A percentile compares a stretch with the other conserved stretches of the same genome.
Conservation (phyloP, 2,888 invertebrate genomes). For the Fragum sueziense region DNA sequence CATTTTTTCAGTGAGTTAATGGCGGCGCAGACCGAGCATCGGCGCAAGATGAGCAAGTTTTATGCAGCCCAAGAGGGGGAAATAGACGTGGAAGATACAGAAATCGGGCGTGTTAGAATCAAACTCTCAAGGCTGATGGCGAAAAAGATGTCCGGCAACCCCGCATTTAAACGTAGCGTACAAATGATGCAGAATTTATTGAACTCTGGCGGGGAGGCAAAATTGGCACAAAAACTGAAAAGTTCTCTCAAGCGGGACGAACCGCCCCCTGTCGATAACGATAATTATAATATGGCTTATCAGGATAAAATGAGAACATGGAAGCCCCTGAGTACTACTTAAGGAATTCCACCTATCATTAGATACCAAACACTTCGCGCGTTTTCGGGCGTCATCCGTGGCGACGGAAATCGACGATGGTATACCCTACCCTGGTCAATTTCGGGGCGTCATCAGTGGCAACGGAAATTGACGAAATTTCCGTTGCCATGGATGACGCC, state of each 20-base stretch:
- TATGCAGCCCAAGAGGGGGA: slow-evolving; percentile 66
- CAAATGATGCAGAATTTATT: slow-evolving; percentile 54
- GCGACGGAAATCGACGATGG: too few species aligned
- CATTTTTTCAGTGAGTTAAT: slow-evolving; percentile 74
- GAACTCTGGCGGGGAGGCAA: slow-evolving; percentile 39
- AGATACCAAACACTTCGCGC: too few species aligned
- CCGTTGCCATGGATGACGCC: too few species aligned
- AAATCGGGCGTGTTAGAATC: slow-evolving; percentile 70
- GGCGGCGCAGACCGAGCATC: slow-evolving; percentile 73
- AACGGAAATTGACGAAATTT: too few species aligned
- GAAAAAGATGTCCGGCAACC: slow-evolving; percentile 68
- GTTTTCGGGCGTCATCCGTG: too few species aligned
- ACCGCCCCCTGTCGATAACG: neutral
- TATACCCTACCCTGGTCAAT: too few species aligned
- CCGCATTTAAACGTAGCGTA: slow-evolving; percentile 67
- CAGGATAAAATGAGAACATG: slow-evolving; percentile 44
- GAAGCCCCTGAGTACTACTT: slow-evolving; percentile 41
- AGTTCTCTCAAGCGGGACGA: neutral
- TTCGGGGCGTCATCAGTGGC: too few species aligned
- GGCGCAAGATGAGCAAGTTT: slow-evolving; percentile 70
- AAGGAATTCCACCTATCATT: too few species aligned
- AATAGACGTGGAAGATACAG: slow-evolving; percentile 72
- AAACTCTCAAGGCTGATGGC: slow-evolving; percentile 72
- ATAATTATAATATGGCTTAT: slow-evolving; percentile 9
- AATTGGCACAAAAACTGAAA: slow-evolving; percentile 46